Percentiles rank a stretch among this genome's conserved stretches.
Evolutionary conservation across 1,140 invertebrate species (phyloP).

Genomic region (Drosophila leontia): DNA sequence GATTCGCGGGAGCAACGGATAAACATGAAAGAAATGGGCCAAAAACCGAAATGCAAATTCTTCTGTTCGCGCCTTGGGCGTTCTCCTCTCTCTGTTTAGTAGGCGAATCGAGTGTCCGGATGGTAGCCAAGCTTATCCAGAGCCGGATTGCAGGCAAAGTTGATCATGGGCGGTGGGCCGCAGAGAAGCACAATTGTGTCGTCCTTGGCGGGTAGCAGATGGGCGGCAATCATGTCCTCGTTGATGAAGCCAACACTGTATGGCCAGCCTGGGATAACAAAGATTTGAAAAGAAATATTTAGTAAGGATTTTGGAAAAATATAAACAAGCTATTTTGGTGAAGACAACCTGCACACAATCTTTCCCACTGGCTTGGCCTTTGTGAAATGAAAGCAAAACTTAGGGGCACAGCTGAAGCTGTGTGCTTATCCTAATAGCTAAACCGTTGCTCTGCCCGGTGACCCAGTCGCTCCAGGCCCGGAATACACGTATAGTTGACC

Average conservation of each 20-base stretch:
- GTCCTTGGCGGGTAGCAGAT: slow-evolving; percentile 92
- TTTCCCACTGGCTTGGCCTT: slow-evolving; percentile 28
- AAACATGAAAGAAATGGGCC: slow-evolving; percentile 39
- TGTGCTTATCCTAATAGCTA: slow-evolving; percentile 89
- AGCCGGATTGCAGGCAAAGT: slow-evolving; percentile 97
- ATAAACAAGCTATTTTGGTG: neutral
- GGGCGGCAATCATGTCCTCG: slow-evolving; percentile 95
- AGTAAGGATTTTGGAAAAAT: neutral
- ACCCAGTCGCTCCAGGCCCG: slow-evolving; percentile 96
- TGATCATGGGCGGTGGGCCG: slow-evolving; percentile 99
- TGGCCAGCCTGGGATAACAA: slow-evolving; percentile 91
- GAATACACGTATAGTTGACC: slow-evolving; percentile 98
- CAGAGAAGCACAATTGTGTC: slow-evolving; percentile 96
- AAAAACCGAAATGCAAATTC: slow-evolving; percentile 67
- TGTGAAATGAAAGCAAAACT: slow-evolving; percentile 59
- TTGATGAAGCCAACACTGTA: slow-evolving; percentile 97
- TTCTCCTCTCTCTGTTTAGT: slow-evolving; percentile 86
- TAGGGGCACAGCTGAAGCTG: slow-evolving; percentile 6
- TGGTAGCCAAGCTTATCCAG: slow-evolving; percentile 96
- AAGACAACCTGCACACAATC: slow-evolving; percentile 32
- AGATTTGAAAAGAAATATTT: neutral
- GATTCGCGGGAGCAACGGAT: slow-evolving; percentile 25
- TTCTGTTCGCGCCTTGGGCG: slow-evolving; percentile 30
- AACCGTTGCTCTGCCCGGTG: slow-evolving; percentile 92
- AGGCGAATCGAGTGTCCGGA: slow-evolving; percentile 93